Evolutionary conservation across 2,888 invertebrate species (phyloP), one percentile per base, ranked within the genome.

Genomic region (Oconnorella tubifera): DNA sequence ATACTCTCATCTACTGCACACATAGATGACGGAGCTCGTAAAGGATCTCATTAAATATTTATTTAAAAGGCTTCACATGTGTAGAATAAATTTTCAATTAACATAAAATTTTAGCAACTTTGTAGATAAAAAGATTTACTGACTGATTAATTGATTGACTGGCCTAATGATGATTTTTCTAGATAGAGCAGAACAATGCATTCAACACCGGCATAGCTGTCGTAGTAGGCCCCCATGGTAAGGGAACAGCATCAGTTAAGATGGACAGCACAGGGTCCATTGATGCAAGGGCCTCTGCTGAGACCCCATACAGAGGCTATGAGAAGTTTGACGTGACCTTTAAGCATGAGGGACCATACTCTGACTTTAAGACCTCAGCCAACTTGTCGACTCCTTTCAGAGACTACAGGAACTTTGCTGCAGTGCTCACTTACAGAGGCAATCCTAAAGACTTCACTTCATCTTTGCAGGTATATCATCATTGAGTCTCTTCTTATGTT

Each of bases 301-400:
- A 63, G 33, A 68, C 66, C 0, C 59, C 66, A 25, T 59, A 23
- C 27, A 29, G 1, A 2, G 53, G 29, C 25, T 56, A 53, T 51
- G 60, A 63, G 57, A 66, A 32, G n/a, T 33, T 59, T 55, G 40
- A 56, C n/a, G 19, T 33, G 10, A 33, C 33, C n/a, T 27, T 68
- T 32, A 59, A 59, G 49, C 70, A 70, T 56, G 56, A 61, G 27
- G 70, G 70, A 50, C 25, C 53, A 14, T 6, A 56, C 28, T 59
- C 32, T 40, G 62, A 68, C 63, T 69, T 69, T 33, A 40, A 63
- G 40, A 63, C 68, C 6, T 10, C 3, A 31, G 64, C 51, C 40
- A 60, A 25, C 29, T 10, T 70, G 2, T 49, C 19, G 23, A 70
- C 69, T 14, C 56, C 68, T 3, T 48, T 69, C 59, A 23, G 51